Evolutionary conservation across 2,113 vertebrate genomes (phyloP).

Genomic region (Burhinus bistriatus): DNA sequence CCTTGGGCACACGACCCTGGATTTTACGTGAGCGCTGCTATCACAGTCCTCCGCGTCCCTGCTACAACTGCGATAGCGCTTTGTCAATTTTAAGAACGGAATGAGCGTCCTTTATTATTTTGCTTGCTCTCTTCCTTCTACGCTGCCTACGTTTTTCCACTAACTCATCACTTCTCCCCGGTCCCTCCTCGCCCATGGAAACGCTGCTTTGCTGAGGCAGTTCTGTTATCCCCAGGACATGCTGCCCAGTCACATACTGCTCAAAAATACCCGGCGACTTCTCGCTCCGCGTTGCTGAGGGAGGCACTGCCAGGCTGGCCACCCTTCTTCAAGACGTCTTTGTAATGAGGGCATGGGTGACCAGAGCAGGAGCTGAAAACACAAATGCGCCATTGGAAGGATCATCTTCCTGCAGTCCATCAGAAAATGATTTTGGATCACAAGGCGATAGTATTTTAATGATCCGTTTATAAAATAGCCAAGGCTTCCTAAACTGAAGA

Average conservation of each 20-base stretch:
- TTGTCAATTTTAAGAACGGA: background rate
- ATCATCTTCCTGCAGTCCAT: background rate
- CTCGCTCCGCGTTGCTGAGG: background rate
- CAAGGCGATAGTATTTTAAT: background rate
- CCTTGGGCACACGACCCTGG: background rate
- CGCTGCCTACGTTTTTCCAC: background rate
- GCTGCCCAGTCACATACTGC: background rate
- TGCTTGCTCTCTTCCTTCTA: background rate
- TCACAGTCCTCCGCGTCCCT: background rate
- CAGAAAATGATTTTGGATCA: background rate
- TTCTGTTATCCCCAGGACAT: background rate
- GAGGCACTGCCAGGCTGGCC: background rate
- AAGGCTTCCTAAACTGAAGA: background rate
- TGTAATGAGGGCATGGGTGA: background rate
- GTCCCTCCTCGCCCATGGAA: background rate
- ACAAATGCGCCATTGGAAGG: accelerated
- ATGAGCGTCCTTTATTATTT: background rate
- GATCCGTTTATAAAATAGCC: background rate
- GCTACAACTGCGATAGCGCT: background rate
- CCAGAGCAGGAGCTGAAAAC: background rate
- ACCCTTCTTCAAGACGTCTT: background rate
- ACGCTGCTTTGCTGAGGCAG: background rate
- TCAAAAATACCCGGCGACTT: background rate
- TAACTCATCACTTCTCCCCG: background rate
- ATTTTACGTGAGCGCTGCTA: background rate